Evolutionary conservation across 2,797 vertebrate genomes (phyloP).

Genomic region (Hephaestus fuliginosus): DNA sequence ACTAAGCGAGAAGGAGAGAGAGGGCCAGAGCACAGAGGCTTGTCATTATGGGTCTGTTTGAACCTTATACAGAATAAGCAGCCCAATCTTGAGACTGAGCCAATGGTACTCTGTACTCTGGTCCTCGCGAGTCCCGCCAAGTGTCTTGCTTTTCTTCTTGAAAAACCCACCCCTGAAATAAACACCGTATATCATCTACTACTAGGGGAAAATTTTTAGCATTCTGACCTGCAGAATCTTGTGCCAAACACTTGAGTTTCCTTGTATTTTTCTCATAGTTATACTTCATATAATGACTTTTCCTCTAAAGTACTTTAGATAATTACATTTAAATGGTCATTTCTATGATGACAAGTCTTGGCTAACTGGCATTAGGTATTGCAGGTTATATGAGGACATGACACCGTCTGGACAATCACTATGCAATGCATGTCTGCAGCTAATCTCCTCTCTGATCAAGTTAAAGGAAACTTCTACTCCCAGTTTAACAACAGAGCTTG

Average conservation of each 20-base stretch:
- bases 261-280: slow-evolving; percentile 4
- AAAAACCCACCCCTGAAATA: slow-evolving; percentile 72
- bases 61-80: slow-evolving; percentile 84
- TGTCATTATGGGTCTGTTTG: slow-evolving; percentile 88
- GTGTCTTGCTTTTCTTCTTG: slow-evolving; percentile 68
- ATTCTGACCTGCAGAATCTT: slow-evolving; percentile 61
- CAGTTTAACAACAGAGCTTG: slow-evolving; percentile 12
- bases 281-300: slow-evolving; percentile 23
- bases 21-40: slow-evolving; percentile 73
- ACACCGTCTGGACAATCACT: slow-evolving; percentile 7
- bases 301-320: slow-evolving; percentile 11
- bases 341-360: slow-evolving; percentile 23
- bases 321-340: slow-evolving; percentile 29
- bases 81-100: slow-evolving; percentile 67
- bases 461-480: neutral
- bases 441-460: slow-evolving; percentile 31
- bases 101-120: slow-evolving; percentile 51
- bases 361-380: neutral
- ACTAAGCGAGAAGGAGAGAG: slow-evolving; percentile 57
- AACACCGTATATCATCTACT: slow-evolving; percentile 69
- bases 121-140: slow-evolving; percentile 61
- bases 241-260: slow-evolving; percentile 28
- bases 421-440: slow-evolving; percentile 10
- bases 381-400: slow-evolving; percentile 22
- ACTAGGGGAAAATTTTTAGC: slow-evolving; percentile 58